These are phyloP conservation scores for Desoria tigrina DNA, from an alignment of 2,888 invertebrate genomes.

Conservation along the genomic window DNA sequence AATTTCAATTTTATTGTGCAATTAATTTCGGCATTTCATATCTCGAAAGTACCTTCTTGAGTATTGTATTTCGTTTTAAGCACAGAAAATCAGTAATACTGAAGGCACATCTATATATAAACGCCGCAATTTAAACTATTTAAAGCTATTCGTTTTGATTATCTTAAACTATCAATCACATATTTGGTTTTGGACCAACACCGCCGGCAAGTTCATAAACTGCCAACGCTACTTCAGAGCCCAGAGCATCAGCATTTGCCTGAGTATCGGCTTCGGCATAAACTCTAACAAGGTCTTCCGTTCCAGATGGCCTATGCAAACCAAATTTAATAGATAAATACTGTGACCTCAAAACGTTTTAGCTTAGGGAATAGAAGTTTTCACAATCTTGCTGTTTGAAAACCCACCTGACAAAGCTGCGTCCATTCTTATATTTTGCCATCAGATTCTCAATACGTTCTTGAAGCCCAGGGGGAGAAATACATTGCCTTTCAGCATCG, in stretches of 20 bases:
- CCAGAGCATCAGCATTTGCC: slow-evolving; percentile 69
- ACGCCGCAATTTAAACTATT: too few species aligned
- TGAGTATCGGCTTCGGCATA: slow-evolving; percentile 89
- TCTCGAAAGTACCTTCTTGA: too few species aligned
- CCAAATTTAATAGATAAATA: neutral
- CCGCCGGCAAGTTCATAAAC: slow-evolving; percentile 81
- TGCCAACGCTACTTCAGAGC: slow-evolving; percentile 65
- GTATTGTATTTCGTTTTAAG: too few species aligned
- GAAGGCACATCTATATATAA: too few species aligned
- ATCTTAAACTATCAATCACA: too few species aligned
- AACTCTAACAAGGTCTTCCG: slow-evolving; percentile 93
- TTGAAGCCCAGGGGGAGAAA: slow-evolving; percentile 82
- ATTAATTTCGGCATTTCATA: too few species aligned
- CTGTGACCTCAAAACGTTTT: neutral
- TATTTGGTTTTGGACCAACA: slow-evolving; percentile 64
- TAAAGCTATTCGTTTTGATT: too few species aligned
- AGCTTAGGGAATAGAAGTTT: too few species aligned
- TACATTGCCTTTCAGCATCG: slow-evolving; percentile 81
- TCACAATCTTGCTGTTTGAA: neutral
- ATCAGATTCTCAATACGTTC: slow-evolving; percentile 73
- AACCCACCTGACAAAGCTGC: slow-evolving; percentile 79
- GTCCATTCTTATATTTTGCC: slow-evolving; percentile 67
- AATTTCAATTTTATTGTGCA: too few species aligned
- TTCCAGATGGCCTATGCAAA: slow-evolving; percentile 80
- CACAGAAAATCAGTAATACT: too few species aligned